These are phyloP conservation scores for Lithophane socia DNA, from an alignment of 2,888 invertebrate species.

Conservation along the genomic window DNA sequence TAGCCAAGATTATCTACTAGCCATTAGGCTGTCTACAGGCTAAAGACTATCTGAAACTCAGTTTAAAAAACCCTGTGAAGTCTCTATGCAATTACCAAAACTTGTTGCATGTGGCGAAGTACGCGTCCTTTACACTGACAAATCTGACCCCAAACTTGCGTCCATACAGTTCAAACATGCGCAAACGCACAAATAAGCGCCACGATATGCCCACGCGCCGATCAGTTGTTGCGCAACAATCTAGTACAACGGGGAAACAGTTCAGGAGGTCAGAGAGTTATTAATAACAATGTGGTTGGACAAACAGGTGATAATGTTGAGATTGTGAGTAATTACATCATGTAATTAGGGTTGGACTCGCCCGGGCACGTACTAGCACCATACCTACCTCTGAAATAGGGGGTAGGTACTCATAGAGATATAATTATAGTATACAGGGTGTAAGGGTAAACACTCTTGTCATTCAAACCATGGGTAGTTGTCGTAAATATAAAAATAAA, in stretches of 20 bases:
- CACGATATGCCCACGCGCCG: conserved; percentile 28
- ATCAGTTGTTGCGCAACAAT: conserved; percentile 13
- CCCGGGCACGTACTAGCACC: not conserved
- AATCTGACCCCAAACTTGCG: conserved; percentile 19
- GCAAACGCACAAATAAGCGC: not conserved
- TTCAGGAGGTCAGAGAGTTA: conserved; percentile 29
- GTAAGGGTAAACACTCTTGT: no score
- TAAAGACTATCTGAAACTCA: not conserved
- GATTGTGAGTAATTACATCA: conserved; percentile 16
- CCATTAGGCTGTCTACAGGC: not conserved
- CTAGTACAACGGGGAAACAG: conserved; percentile 23
- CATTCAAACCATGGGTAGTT: no score
- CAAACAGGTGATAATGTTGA: conserved; percentile 37
- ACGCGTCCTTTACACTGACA: not conserved
- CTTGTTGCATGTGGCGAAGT: not conserved
- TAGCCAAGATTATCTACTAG: not conserved
- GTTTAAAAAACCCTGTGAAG: not conserved
- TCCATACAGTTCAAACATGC: conserved; percentile 11
- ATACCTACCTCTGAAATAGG: not conserved
- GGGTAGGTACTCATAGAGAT: no score
- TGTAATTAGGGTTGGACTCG: not conserved
- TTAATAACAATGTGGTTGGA: conserved; percentile 1
- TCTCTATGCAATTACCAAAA: not conserved
- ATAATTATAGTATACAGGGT: no score
- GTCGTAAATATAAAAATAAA: no score